Base-by-base conservation (phyloP, 1,140 invertebrate genomes). In the Panagrolaimus sp. region DNA sequence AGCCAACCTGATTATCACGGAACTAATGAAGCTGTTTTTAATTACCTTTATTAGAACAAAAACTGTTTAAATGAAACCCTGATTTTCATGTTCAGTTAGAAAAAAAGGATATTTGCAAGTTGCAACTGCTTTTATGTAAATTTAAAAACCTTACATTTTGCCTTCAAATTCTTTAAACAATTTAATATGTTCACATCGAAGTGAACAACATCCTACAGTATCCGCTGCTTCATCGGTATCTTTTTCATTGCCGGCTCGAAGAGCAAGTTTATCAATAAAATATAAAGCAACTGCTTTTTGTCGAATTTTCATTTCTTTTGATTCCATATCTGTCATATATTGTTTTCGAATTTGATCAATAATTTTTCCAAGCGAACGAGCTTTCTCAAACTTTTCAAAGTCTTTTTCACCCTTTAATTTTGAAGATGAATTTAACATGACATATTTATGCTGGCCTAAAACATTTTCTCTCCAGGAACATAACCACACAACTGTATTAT, bases 381-480 rank as follows among this genome's bases (percentile, higher is more conserved):
- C 96, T 45, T 90, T 96, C 85, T 99, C 96, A 86, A 98, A 99
- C 83, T 99, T 99, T 83, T 95, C 90, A 91, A 91, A 96, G 88
- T 99, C 96, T 84, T 98, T 98, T 86, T 98, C 94, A 62, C 95
- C 96, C 80, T 99, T 99, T n/a, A 99, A 86, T 85, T 96, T 94
- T n/a, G 94, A 98, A 67, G 93, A 94, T 38, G 96, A 93, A 88
- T 98, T 99, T 77, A 99, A 88, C 96, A 99, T 99, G 43, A 99
- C 90, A 86, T 99, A 99, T 85, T 99, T 99, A 0, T 91, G 93
- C 84, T 94, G 91, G 0, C 92, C 92, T 85, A 88, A 85, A 63
- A 99, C 92, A 87, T 98, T 99, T 86, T 99, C 96, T 14, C 89
- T 94, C 96, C 96, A 99, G 45, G 91, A 95, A 12, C 92, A 93